A percentile compares a stretch with the other conserved stretches of the same genome.
These are phyloP conservation scores for Stichodactyla mertensii DNA, from an alignment of 64 coral and sea anemone species.

Conservation along the genomic window DNA sequence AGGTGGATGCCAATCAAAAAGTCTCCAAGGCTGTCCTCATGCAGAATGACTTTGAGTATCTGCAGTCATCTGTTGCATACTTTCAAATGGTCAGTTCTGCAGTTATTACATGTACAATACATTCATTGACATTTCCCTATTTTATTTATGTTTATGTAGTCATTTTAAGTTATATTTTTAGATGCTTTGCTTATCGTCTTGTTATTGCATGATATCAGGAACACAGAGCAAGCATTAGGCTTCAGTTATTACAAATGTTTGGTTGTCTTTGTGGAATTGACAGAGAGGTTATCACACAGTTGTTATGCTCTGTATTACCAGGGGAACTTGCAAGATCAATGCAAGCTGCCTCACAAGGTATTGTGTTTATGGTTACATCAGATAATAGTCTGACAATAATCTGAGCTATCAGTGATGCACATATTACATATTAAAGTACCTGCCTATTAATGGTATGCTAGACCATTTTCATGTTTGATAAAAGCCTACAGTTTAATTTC, in stretches of 20 bases:
- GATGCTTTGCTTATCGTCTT: not conserved
- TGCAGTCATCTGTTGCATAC: conserved; percentile 76
- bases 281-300: conserved; percentile 69
- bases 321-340: conserved; percentile 82
- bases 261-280: conserved; percentile 71
- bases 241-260: conserved; percentile 65
- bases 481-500: too few species aligned
- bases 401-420: too few species aligned
- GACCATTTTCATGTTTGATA: too few species aligned
- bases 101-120: not conserved
- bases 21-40: conserved; percentile 75
- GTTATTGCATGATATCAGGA: conserved; percentile 36
- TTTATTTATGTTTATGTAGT: not conserved
- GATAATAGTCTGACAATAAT: not conserved
- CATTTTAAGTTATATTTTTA: not conserved
- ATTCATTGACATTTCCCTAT: not conserved
- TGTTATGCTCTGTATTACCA: conserved; percentile 85
- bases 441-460: too few species aligned
- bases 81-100: conserved; percentile 87
- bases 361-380: not conserved
- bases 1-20: conserved; percentile 70
- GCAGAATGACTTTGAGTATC: conserved; percentile 73
- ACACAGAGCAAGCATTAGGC: conserved; percentile 62
- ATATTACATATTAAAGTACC: too few species aligned
- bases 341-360: conserved; percentile 63